Evolutionary conservation across 2,888 invertebrate species (phyloP).

Genomic region (Endomychus coccineus): DNA sequence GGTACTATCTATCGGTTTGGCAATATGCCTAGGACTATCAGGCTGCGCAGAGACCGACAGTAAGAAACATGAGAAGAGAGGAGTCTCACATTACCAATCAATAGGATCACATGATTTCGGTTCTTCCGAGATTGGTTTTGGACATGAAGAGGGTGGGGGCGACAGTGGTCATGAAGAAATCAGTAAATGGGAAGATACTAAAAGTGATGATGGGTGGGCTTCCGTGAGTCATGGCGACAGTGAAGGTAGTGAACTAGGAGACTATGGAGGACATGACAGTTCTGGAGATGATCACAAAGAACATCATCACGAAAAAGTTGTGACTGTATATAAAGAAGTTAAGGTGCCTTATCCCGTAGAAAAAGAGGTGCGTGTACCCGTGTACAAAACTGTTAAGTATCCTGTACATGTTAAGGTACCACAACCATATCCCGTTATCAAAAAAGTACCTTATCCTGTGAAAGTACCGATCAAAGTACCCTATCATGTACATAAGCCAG

Average conservation of each 20-base stretch:
- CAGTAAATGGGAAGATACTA: background rate
- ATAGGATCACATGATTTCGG: too few relatives aligned
- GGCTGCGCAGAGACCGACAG: background rate
- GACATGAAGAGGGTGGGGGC: background rate
- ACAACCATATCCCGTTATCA: constrained; percentile 61
- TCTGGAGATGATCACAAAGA: constrained; percentile 7
- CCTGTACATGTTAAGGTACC: constrained; percentile 35
- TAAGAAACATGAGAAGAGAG: too few relatives aligned
- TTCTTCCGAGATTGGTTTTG: background rate
- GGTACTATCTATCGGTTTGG: background rate
- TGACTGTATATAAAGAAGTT: constrained; percentile 56
- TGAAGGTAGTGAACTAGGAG: constrained; percentile 33
- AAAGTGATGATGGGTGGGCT: background rate
- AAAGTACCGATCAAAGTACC: constrained; percentile 52
- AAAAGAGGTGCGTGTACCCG: constrained; percentile 54
- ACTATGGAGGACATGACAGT: background rate
- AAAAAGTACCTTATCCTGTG: constrained; percentile 58
- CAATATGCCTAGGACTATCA: constrained; percentile 1
- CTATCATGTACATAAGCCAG: constrained; percentile 47
- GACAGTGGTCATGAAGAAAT: background rate
- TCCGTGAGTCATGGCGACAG: constrained; percentile 38
- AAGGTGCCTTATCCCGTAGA: constrained; percentile 60
- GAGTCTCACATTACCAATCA: too few relatives aligned
- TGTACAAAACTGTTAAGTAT: constrained; percentile 46
- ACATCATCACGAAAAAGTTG: constrained; percentile 17